Evolutionary conservation across 2,888 invertebrate species (phyloP).

Genomic region (Melipona bicolor): DNA sequence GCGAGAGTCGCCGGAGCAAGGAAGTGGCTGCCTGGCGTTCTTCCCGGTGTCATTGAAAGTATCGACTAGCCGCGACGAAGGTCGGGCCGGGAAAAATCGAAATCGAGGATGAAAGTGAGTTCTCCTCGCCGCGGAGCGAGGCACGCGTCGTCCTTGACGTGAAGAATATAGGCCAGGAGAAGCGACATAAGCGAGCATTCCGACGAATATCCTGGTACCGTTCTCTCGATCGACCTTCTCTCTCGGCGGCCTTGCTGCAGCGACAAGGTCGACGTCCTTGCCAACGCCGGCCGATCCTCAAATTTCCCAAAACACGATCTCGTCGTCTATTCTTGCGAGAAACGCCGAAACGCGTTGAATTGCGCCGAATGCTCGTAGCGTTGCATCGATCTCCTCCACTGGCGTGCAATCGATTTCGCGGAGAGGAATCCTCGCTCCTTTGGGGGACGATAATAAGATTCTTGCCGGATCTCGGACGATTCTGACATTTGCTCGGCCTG

Average conservation of each 20-base stretch:
- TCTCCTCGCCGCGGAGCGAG: background rate
- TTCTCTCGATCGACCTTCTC: slow-evolving; percentile 52
- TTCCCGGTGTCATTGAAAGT: slow-evolving; percentile 63
- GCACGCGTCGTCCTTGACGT: slow-evolving; percentile 48
- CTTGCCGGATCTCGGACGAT: slow-evolving; percentile 11
- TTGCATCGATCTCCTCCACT: background rate
- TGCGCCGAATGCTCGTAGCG: too few species aligned
- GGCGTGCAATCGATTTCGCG: slow-evolving; percentile 20
- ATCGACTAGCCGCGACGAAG: slow-evolving; percentile 49
- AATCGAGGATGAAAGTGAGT: slow-evolving; percentile 46
- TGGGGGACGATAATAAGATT: slow-evolving; percentile 19
- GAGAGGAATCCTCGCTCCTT: background rate
- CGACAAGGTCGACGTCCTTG: slow-evolving; percentile 48
- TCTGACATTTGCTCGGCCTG: slow-evolving; percentile 62
- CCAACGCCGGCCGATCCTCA: background rate
- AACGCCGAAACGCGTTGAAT: background rate
- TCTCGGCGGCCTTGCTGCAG: slow-evolving; percentile 37
- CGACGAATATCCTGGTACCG: slow-evolving; percentile 48
- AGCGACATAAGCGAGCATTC: slow-evolving; percentile 22
- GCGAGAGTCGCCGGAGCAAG: background rate
- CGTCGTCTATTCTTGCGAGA: background rate
- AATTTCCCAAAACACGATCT: slow-evolving; percentile 11
- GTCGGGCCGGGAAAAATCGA: slow-evolving; percentile 60
- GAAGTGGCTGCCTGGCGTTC: slow-evolving; percentile 4
- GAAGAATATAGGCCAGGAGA: slow-evolving; percentile 24